Conservation (phyloP, 1,140 invertebrate species). For the Berghia stephanieae region DNA sequence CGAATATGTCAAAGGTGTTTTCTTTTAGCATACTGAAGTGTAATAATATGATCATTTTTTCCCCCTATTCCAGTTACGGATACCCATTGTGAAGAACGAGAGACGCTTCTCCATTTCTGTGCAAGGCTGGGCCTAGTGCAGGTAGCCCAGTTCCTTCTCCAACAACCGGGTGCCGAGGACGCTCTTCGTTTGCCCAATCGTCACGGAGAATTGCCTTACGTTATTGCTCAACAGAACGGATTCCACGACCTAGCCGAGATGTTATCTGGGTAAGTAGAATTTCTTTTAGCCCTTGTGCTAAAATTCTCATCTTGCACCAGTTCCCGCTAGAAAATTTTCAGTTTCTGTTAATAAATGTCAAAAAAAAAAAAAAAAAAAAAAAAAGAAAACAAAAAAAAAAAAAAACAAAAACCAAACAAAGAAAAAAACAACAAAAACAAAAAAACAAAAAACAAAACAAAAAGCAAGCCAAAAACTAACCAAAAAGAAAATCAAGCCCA, state of each 20-base stretch:
- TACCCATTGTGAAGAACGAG: slow-evolving; percentile 35
- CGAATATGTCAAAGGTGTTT: too few relatives aligned
- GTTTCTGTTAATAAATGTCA: neutral
- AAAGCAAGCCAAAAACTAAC: too few relatives aligned
- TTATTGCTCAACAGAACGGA: slow-evolving; percentile 53
- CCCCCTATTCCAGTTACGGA: neutral
- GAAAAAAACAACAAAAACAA: too few relatives aligned
- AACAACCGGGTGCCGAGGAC: slow-evolving; percentile 50
- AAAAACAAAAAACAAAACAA: too few relatives aligned
- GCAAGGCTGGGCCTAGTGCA: slow-evolving; percentile 56
- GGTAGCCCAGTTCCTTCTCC: slow-evolving; percentile 51
- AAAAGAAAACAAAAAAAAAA: neutral
- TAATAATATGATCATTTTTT: neutral
- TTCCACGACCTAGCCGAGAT: slow-evolving; percentile 51
- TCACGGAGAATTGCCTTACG: slow-evolving; percentile 51
- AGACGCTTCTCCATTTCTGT: slow-evolving; percentile 59
- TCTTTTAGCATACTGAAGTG: neutral
- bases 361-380: neutral
- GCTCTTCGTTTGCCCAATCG: slow-evolving; percentile 51
- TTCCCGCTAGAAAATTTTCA: too few relatives aligned
- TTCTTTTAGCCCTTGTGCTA: too few relatives aligned
- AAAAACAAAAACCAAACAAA: neutral
- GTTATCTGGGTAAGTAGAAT: slow-evolving; percentile 65
- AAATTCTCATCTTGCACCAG: too few relatives aligned
- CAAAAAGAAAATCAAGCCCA: too few relatives aligned